Base-by-base conservation (phyloP, 2,113 vertebrate genomes). In the Psophia crepitans region DNA sequence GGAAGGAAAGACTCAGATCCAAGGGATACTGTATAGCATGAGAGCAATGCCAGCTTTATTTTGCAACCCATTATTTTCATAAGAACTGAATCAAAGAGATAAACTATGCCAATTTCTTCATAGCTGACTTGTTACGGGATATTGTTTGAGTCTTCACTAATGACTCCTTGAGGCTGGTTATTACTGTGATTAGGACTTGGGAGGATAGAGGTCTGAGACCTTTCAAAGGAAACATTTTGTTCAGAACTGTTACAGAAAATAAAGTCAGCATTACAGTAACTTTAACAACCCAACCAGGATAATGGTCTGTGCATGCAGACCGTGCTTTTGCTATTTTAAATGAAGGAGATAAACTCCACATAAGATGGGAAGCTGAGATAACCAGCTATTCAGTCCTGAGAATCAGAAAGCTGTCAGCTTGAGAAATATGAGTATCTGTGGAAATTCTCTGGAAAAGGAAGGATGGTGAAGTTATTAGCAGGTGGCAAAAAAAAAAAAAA, bases 101-200 rank as follows among this genome's bases (percentile, higher is more conserved):
- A 96, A 97, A 97, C 94, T 73, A 94, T 86, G 90, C 82, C 96
- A 95, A 96, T 97, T 98, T 98, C 85, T 98, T 86, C 88, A 88
- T 82, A 97, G 96, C 90, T 82, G 93, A 97, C 91, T 97, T 96
- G 94, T 97, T 97, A 96, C 27, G 95, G 81, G 90, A 96, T 97
- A 97, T 95, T 97, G 89, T 94, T 96, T 96, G 90, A 92, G 75
- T 94, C 91, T 85, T 96, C 90, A 87, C 91, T 98, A 98, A 98
- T 96, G 97, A 97, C 88, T 98, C 94, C 90, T 97, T 97, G 91
- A 98, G 96, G 89, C 76, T 97, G 94, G 95, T 94, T 98, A 98
- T 97, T 97, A 97, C 93, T 91, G 68, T 97, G 97, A 97, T 98
- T 96, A 98, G 96, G 90, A 98, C 89, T 58, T 96, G 93, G 94